Evolutionary conservation across 2,888 invertebrate genomes (phyloP), one percentile per base, ranked within the genome.

Genomic region (Meiosimyza decipiens): DNA sequence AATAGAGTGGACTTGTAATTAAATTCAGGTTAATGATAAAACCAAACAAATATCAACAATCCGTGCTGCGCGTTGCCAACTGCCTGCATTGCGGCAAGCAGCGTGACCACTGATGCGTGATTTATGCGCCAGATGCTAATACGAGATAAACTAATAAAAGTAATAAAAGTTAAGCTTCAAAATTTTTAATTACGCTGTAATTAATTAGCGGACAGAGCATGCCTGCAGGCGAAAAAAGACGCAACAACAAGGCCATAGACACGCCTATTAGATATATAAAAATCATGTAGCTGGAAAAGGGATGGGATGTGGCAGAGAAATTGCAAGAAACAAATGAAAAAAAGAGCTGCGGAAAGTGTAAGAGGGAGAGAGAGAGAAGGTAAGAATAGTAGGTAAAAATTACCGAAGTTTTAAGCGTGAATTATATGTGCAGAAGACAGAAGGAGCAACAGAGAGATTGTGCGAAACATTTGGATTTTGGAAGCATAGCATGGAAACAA

Each of bases 61-160:
- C 74, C 65, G 65, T 74, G 73, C 71, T 75, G 75, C 73, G 73
- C 75, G 74, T 75, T 76, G 73, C 55, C 74, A 60, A 70, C 63
- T 67, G 73, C 28, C 28, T 28, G 28, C 28, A 28, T 4, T 28
- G 28, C 73, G 72, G 64, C 71, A 73, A 75, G 40, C 69, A 65
- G 40, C 57, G 64, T 72, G 77, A 77, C 77, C 76, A 77, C 78
- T 79, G 78, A 79, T 77, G 79, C 79, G 79, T 79, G 79, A 79
- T 79, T 79, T 79, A 79, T 79, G 75, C 77, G 74, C 74, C 73
- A 77, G 84, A 83, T 82, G 82, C 80, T 80, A 80, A 78, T 79
- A 74, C 75, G 47, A 78, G 83, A 84, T 83, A 82, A 79, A 79
- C 71, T 78, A 77, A 78, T 77, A 80, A 79, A 77, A 79, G 74